These are phyloP conservation scores for Haplochromis vanheusdeni DNA, from an alignment of 2,113 vertebrate species.

Conservation along the genomic window DNA sequence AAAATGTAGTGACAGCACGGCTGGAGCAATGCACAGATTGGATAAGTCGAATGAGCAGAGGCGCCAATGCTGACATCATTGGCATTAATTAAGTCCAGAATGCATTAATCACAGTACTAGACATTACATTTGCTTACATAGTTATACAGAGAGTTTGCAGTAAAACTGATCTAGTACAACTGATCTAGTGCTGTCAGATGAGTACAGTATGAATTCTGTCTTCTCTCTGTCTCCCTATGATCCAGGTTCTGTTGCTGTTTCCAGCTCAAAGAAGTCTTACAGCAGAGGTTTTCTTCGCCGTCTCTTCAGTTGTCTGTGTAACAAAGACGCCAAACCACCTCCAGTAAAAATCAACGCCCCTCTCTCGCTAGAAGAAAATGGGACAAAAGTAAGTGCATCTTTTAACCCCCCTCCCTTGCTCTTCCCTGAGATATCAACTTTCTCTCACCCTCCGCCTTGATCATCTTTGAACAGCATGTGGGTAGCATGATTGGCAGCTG, in stretches of 20 bases:
- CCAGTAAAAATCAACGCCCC: conserved; percentile 74
- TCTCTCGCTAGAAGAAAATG: conserved; percentile 76
- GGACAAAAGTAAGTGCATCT: conserved; percentile 72
- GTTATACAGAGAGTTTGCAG: background rate
- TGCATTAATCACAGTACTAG: background rate
- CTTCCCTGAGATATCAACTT: background rate
- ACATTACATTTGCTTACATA: background rate
- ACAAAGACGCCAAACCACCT: conserved; percentile 69
- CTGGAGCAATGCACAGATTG: background rate
- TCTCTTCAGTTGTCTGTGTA: conserved; percentile 79
- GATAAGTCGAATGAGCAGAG: background rate
- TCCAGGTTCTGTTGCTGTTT: conserved; percentile 60
- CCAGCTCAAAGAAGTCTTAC: conserved; percentile 74
- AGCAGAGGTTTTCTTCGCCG: conserved; percentile 73
- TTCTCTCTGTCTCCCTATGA: background rate
- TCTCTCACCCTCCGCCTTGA: background rate
- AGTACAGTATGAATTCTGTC: background rate
- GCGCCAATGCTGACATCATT: background rate
- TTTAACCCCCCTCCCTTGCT: background rate
- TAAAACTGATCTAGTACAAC: background rate
- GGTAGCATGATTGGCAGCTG: background rate
- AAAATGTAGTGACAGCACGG: conserved; percentile 6
- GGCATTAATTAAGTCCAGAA: background rate
- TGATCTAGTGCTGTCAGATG: background rate
- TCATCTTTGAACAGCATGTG: background rate